phyloP scores from a whole-genome alignment of 2,797 vertebrate genomes.

The Zenarchopterus dispar region DNA sequence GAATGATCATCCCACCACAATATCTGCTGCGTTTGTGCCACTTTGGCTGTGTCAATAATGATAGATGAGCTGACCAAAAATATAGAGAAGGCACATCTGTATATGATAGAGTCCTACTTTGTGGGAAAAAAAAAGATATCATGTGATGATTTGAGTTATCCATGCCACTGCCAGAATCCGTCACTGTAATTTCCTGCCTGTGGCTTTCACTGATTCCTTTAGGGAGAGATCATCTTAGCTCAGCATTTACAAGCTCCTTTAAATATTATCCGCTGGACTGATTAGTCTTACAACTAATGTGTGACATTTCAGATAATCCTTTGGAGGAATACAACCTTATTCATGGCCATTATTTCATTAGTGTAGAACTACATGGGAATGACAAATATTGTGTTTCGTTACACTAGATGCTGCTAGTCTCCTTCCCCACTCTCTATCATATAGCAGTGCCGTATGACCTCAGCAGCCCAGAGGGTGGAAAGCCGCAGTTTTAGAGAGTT shows the following conservation, averaged over 20 bases:
- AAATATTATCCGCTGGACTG: no score
- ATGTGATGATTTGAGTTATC: constrained; percentile 35
- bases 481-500: no score
- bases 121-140: constrained; percentile 52
- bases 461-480: no score
- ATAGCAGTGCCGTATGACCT: no score
- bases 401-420: no score
- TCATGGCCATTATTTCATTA: background rate
- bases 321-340: background rate
- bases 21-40: constrained; percentile 1
- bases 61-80: constrained; percentile 30
- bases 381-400: background rate
- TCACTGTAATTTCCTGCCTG: constrained; percentile 49
- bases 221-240: constrained; percentile 28
- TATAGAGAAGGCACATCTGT: constrained; percentile 52
- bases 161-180: constrained; percentile 46
- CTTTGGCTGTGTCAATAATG: constrained; percentile 28
- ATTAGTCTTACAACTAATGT: no score
- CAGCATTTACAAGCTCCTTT: no score
- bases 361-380: background rate
- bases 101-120: constrained; percentile 49
- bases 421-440: no score
- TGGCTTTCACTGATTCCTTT: constrained; percentile 37
- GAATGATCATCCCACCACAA: constrained; percentile 29
- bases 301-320: no score